Evolutionary conservation across 2,888 invertebrate species (phyloP).

Genomic region (Chalcosyrphus nemorum): DNA sequence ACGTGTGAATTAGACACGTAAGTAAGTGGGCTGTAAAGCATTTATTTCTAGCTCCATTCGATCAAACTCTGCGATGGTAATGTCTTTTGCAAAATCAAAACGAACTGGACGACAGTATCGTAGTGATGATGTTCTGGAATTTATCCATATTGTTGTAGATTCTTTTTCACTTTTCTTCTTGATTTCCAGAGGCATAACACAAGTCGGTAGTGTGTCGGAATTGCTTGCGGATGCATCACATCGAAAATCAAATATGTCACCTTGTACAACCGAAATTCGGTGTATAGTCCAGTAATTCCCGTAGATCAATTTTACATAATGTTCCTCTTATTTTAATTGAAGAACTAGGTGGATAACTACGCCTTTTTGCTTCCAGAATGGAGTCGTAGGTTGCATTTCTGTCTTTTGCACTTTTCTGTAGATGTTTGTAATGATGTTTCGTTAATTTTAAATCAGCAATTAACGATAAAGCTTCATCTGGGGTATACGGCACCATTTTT

Average conservation of each 20-base stretch:
- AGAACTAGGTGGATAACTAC: neutral
- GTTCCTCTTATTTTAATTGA: neutral
- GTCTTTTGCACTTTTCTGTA: neutral
- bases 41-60: too few relatives aligned
- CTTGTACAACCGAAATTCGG: neutral
- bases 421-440: neutral
- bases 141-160: slow-evolving; percentile 15
- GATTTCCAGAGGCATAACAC: slow-evolving; percentile 17
- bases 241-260: neutral
- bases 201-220: neutral
- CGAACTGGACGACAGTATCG: slow-evolving; percentile 2
- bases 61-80: too few relatives aligned
- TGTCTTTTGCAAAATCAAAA: slow-evolving; percentile 35
- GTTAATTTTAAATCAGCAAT: neutral
- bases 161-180: slow-evolving; percentile 10
- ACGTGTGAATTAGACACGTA: too few relatives aligned
- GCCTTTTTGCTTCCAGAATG: neutral
- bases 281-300: neutral
- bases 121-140: slow-evolving; percentile 14
- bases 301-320: neutral
- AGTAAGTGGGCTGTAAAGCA: too few relatives aligned
- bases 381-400: neutral
- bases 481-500: neutral
- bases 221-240: neutral
- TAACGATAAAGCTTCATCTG: neutral